Evolutionary conservation across 2,797 vertebrate genomes (phyloP).

Genomic region (Caiman crocodilus): DNA sequence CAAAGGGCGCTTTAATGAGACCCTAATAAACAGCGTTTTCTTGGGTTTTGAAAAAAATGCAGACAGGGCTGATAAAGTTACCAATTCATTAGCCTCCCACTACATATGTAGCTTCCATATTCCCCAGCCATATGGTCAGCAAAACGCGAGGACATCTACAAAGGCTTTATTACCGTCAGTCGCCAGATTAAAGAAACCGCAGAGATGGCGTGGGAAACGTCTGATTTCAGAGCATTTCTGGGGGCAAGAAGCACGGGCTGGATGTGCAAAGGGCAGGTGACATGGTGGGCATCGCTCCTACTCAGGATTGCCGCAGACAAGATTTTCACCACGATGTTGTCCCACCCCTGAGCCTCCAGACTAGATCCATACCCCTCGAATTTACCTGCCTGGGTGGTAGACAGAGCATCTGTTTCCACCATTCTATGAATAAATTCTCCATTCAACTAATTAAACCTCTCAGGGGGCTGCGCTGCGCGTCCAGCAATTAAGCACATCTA

Average conservation of each 20-base stretch:
- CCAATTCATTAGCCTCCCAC: constrained; percentile 47
- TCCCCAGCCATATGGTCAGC: constrained; percentile 67
- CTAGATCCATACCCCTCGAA: background rate
- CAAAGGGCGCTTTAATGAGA: background rate
- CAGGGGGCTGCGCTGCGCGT: background rate
- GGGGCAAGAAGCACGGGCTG: background rate
- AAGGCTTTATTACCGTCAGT: constrained; percentile 30
- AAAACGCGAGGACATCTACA: background rate
- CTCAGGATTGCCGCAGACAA: accelerated
- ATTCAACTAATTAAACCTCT: background rate
- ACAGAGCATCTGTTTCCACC: background rate
- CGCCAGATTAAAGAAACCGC: background rate
- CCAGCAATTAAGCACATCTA: background rate
- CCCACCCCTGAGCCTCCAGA: background rate
- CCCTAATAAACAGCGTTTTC: background rate
- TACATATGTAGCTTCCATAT: background rate
- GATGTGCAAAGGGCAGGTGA: background rate
- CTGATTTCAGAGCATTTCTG: background rate
- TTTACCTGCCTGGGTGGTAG: background rate
- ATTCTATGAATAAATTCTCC: background rate
- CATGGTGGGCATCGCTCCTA: background rate
- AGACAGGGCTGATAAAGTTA: constrained; percentile 29
- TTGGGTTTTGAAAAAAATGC: constrained; percentile 15
- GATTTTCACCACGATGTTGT: accelerated
- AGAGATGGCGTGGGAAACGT: background rate